phyloP scores from a whole-genome alignment of 2,113 vertebrate genomes.

The Malurus alboscapulatus region DNA sequence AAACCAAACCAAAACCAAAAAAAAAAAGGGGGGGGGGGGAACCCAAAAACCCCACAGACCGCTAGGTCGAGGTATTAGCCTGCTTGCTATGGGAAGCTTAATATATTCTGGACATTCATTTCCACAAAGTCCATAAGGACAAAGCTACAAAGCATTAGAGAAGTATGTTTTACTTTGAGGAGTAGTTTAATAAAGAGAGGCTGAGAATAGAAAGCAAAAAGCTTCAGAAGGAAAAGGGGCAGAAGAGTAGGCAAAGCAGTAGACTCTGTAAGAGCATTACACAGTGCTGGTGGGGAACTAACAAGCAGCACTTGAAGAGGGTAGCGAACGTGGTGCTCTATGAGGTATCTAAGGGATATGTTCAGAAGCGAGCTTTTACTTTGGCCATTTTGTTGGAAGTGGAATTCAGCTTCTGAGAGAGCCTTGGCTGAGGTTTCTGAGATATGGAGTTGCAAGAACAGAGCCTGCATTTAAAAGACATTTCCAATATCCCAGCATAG shows the following conservation, averaged over 20 bases:
- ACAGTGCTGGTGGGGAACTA: background rate
- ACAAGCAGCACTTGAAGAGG: background rate
- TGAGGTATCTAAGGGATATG: background rate
- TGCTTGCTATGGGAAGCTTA: background rate
- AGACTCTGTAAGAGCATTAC: background rate
- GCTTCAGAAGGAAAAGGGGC: background rate
- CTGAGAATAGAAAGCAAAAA: background rate
- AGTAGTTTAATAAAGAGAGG: background rate
- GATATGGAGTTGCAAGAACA: background rate
- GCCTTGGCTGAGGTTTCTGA: background rate
- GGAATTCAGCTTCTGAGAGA: background rate
- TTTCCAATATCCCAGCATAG: background rate
- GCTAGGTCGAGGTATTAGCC: background rate
- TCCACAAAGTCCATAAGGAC: background rate
- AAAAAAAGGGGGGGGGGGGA: too few relatives aligned
- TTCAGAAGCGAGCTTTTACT: background rate
- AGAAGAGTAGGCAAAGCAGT: background rate
- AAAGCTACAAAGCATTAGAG: background rate
- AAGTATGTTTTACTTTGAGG: background rate
- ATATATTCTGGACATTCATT: background rate
- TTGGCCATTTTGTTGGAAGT: background rate
- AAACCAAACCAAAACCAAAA: background rate
- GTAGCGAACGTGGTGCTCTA: rapidly evolving
- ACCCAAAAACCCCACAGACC: background rate
- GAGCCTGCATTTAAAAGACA: background rate